Evolutionary conservation across 64 coral and sea anemone species (phyloP), one percentile per base, ranked within the genome.

Genomic region (Montipora capricornis): DNA sequence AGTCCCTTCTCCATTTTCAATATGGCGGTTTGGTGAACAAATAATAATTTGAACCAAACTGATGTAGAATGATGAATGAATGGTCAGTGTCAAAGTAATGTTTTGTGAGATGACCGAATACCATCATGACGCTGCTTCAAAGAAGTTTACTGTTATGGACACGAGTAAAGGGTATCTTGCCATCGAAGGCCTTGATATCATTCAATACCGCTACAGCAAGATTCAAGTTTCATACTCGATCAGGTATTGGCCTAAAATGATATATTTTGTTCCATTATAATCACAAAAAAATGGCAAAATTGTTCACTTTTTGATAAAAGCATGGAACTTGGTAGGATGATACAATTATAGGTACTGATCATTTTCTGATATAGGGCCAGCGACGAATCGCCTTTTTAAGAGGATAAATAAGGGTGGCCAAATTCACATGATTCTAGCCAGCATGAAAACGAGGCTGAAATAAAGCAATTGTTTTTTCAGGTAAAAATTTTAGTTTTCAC

Each of bases 121-220:
- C 2, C 16, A 71, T 67, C 3, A 86, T 86, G 82, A 19, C 67
- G 46, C 20, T 73, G 37, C 67, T 70, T 24, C 82, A 13, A n/a
- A 73, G 66, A 86, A 86, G 82, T 71, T 19, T 46, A 71, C 44
- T 49, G 64, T 8, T 71, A 24, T 86, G 1, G 45, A 49, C 67
- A 10, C 15, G 45, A 44, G 44, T 86, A 12, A 86, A 17, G 29
- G 66, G 12, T 73, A 44, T 11, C 2, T 5, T 73, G 8, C 62
- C 19, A 67, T 49, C 64, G 6, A 71, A 44, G 8, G 19, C 47
- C 71, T 4, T 71, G n/a, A 49, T 86, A 0, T 16, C 16, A 22
- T 9, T 70, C 13, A 86, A 51, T 6, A 16, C 24, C 49, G n/a
- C 66, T 71, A 45, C 62, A 12, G 50, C 67, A 9, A 71, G 24